phyloP scores from a whole-genome alignment of 2,888 invertebrate genomes.

The Pristionchus entomophagus region DNA sequence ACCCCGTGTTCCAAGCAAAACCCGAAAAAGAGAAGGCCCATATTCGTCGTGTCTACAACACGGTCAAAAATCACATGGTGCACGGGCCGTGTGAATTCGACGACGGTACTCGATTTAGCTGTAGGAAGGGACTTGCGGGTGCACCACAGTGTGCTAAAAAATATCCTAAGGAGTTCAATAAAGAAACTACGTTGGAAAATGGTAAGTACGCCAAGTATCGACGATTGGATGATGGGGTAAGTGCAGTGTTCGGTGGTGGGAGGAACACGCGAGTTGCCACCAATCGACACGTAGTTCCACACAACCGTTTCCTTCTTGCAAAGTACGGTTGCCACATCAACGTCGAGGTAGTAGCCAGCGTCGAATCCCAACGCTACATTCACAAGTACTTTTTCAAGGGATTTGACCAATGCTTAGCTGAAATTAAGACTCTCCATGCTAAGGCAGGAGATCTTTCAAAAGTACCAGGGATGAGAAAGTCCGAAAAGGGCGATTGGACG shows the following conservation, averaged over 20 bases:
- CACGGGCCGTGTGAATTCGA: background rate
- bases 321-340: background rate
- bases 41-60: background rate
- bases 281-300: too few species aligned
- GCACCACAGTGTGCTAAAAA: background rate
- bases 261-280: background rate
- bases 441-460: background rate
- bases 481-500: too few species aligned
- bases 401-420: too few species aligned
- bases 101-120: background rate
- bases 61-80: background rate
- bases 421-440: background rate
- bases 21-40: background rate
- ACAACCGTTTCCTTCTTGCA: too few species aligned
- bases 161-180: background rate
- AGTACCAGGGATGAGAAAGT: background rate
- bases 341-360: background rate
- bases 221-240: background rate
- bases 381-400: slow-evolving; percentile 1
- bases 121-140: background rate
- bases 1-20: background rate
- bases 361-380: background rate
- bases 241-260: background rate
- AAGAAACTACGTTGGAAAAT: background rate
- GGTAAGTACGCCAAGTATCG: background rate